Evolutionary conservation across 1,140 invertebrate genomes (phyloP).

Genomic region (Nylanderia fulva): DNA sequence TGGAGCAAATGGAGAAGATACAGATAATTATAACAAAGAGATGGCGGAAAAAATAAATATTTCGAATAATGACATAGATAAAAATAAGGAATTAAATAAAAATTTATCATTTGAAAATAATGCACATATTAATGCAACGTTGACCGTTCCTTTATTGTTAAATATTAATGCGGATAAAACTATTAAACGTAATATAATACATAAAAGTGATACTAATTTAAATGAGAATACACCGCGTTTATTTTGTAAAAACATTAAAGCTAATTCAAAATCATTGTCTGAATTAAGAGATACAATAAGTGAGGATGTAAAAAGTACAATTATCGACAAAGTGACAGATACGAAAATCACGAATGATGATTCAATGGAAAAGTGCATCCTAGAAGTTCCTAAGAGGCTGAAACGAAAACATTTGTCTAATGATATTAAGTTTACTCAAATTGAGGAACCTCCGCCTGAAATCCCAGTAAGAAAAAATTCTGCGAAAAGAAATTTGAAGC

Average conservation of each 20-base stretch:
- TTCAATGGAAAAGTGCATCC: not conserved
- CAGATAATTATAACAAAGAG: not conserved
- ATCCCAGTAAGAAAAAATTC: constrained; percentile 64
- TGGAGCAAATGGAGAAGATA: not conserved
- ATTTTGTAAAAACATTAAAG: not conserved
- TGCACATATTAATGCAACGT: not conserved
- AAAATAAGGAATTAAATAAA: not conserved
- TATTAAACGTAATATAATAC: not conserved
- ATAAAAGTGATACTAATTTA: constrained; percentile 48
- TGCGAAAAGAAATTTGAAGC: constrained; percentile 2
- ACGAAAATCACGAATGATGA: constrained; percentile 7
- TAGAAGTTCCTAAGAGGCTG: constrained; percentile 70
- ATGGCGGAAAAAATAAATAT: not conserved
- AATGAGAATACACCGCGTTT: not conserved
- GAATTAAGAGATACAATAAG: constrained; percentile 19
- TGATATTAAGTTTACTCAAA: constrained; percentile 46
- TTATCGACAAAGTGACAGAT: constrained; percentile 68
- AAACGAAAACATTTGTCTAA: constrained; percentile 65
- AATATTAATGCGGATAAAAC: not conserved
- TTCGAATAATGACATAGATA: not conserved
- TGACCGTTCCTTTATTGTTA: not conserved
- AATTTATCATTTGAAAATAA: constrained; percentile 1
- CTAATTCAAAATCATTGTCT: constrained; percentile 47
- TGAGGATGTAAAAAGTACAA: constrained; percentile 64
- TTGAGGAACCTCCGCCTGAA: constrained; percentile 47